Conservation (phyloP, 2,113 vertebrate genomes). For the Argyrosomus japonicus region DNA sequence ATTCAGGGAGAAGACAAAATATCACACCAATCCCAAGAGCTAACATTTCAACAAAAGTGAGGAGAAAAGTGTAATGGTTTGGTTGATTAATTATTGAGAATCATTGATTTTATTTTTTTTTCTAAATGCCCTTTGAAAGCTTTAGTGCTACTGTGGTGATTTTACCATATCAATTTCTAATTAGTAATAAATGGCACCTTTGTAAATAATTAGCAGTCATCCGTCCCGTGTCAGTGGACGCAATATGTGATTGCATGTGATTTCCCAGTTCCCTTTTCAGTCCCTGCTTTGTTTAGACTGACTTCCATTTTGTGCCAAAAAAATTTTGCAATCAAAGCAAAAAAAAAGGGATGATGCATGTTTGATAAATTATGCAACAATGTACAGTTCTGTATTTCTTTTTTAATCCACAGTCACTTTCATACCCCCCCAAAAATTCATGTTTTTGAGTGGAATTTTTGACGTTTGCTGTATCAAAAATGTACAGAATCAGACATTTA, state of each 20-base stretch:
- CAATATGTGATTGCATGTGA: background rate
- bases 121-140: conserved; percentile 56
- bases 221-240: background rate
- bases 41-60: conserved; percentile 36
- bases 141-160: conserved; percentile 16
- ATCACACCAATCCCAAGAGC: background rate
- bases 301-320: conserved; percentile 36
- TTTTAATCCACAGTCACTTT: conserved; percentile 7
- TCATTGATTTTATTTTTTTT: conserved; percentile 65
- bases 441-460: background rate
- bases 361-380: conserved; percentile 22
- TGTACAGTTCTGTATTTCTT: background rate
- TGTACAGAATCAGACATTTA: background rate
- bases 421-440: background rate
- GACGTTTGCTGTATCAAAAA: background rate
- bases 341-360: background rate
- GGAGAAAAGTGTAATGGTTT: conserved; percentile 32
- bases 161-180: conserved; percentile 12
- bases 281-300: conserved; percentile 13
- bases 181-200: conserved; percentile 16
- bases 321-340: conserved; percentile 54
- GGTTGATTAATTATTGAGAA: conserved; percentile 73
- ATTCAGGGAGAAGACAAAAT: background rate
- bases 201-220: background rate
- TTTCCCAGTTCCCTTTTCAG: conserved; percentile 56